Conservation (phyloP, 1,140 invertebrate genomes). For the Neelides sp. region DNA sequence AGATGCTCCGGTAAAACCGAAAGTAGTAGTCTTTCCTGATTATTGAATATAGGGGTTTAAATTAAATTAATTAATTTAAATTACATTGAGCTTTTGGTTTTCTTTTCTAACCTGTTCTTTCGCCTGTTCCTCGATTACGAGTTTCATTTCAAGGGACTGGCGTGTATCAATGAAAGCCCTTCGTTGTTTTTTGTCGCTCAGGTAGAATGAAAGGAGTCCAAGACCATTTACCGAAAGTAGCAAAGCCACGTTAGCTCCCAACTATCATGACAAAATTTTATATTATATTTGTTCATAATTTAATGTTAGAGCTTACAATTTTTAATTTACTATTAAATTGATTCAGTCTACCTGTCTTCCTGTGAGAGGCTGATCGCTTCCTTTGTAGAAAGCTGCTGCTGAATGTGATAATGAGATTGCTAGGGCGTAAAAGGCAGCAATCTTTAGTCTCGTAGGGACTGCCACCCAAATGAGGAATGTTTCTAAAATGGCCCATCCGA, state of each 20-base stretch:
- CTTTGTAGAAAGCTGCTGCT: slow-evolving; percentile 41
- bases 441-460: slow-evolving; percentile 53
- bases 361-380: slow-evolving; percentile 35
- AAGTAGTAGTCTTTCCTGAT: slow-evolving; percentile 68
- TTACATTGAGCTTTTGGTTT: neutral
- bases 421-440: slow-evolving; percentile 42
- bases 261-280: slow-evolving; percentile 36
- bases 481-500: slow-evolving; percentile 67
- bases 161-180: slow-evolving; percentile 80
- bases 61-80: slow-evolving; percentile 1
- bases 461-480: slow-evolving; percentile 75
- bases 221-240: slow-evolving; percentile 54
- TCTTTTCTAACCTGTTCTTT: slow-evolving; percentile 60
- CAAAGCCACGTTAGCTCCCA: slow-evolving; percentile 54
- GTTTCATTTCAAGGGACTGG: slow-evolving; percentile 77
- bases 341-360: slow-evolving; percentile 41
- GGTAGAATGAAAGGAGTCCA: slow-evolving; percentile 62
- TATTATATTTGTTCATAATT: neutral
- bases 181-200: slow-evolving; percentile 73
- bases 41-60: neutral
- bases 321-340: slow-evolving; percentile 1
- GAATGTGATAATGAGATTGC: slow-evolving; percentile 47
- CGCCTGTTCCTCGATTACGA: slow-evolving; percentile 82
- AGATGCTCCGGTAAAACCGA: slow-evolving; percentile 90
- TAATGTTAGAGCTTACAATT: neutral